Conservation (phyloP, 2,797 vertebrate species). For the Aplochiton taeniatus region DNA sequence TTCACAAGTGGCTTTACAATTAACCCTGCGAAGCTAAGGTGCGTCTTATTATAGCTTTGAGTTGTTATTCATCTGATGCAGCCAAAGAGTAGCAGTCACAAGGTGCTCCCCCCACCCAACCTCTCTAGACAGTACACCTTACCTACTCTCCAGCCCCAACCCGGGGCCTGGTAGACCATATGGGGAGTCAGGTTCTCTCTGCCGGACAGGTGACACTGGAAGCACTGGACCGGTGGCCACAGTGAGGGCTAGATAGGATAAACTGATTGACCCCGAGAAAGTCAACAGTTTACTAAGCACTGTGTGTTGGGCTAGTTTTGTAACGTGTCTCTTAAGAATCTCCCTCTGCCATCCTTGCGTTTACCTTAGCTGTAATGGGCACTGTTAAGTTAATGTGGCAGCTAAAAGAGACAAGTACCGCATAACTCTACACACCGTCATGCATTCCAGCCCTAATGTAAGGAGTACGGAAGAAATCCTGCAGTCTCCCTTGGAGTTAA, state of each 20-base stretch:
- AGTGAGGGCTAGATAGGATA: neutral
- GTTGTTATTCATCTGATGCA: slow-evolving; percentile 45
- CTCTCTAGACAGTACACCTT: slow-evolving; percentile 1
- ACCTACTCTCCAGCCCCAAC: neutral
- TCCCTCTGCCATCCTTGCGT: neutral
- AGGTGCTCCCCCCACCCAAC: slow-evolving; percentile 12
- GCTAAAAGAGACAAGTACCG: slow-evolving; percentile 31
- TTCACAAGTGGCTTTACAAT: slow-evolving; percentile 43
- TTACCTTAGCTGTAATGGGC: too few relatives aligned
- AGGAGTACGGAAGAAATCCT: slow-evolving; percentile 19
- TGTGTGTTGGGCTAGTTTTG: neutral
- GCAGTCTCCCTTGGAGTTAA: slow-evolving; percentile 26
- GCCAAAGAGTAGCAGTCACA: slow-evolving; percentile 39
- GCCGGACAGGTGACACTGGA: neutral
- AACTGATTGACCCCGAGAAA: slow-evolving; percentile 4
- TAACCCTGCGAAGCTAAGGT: slow-evolving; percentile 27
- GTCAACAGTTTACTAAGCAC: slow-evolving; percentile 1
- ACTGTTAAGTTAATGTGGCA: too few relatives aligned
- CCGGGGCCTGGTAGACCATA: neutral
- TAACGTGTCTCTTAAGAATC: neutral
- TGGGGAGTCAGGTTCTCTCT: neutral
- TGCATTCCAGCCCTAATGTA: slow-evolving; percentile 13
- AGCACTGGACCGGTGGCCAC: neutral
- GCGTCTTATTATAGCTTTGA: slow-evolving; percentile 41
- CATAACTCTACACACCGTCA: slow-evolving; percentile 16